phyloP scores from a whole-genome alignment of 2,888 invertebrate genomes.

The Pelosia muscerda region DNA sequence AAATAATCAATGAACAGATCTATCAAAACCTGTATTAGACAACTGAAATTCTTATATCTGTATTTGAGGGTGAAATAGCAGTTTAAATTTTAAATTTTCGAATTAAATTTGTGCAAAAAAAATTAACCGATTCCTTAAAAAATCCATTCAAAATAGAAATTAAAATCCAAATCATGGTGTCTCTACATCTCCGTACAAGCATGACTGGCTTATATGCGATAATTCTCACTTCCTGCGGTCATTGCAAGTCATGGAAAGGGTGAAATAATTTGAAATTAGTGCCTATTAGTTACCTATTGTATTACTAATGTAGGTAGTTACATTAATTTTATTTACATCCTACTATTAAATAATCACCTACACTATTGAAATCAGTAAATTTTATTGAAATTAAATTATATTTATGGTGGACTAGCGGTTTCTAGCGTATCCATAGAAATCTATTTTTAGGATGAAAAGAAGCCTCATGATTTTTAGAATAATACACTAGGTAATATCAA shows the following conservation, averaged over 20 bases:
- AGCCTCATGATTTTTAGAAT: too few species aligned
- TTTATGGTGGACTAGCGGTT: too few species aligned
- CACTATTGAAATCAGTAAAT: neutral
- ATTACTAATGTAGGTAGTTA: constrained; percentile 48
- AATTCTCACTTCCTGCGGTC: constrained; percentile 67
- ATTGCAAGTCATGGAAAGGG: constrained; percentile 65
- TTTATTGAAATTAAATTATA: too few species aligned
- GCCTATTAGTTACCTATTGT: constrained; percentile 66
- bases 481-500: too few species aligned
- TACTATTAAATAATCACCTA: neutral
- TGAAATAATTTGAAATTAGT: constrained; percentile 57
- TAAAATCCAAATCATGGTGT: constrained; percentile 5
- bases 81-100: neutral
- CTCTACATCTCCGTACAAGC: constrained; percentile 24
- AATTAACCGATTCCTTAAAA: too few species aligned
- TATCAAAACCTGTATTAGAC: neutral
- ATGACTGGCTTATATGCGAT: constrained; percentile 61
- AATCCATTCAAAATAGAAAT: neutral
- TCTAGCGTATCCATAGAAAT: too few species aligned
- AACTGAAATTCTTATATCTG: neutral
- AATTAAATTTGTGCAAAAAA: too few species aligned
- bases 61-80: neutral
- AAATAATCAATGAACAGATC: neutral
- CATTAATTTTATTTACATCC: constrained; percentile 38
- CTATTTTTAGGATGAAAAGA: too few species aligned